Conservation (phyloP, 2,113 vertebrate genomes). For the Actinemys pallida region DNA sequence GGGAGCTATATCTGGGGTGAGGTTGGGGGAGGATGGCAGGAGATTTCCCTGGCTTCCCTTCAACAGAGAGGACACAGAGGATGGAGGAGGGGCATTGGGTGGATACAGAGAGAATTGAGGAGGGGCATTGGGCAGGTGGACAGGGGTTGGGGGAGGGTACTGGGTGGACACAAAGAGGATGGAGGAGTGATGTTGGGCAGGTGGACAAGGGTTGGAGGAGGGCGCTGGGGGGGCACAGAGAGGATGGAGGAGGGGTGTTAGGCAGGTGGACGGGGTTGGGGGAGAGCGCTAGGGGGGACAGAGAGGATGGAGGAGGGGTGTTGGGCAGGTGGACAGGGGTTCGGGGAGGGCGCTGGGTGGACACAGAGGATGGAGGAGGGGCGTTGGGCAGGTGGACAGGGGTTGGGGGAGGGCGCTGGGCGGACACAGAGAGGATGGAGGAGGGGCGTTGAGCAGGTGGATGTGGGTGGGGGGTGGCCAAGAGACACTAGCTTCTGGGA, state of each 20-base stretch:
- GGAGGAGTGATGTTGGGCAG: too few species aligned
- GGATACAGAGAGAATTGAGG: not conserved
- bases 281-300: not conserved
- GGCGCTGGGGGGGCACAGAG: not conserved
- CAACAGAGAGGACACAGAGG: not conserved
- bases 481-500: not conserved
- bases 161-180: too few species aligned
- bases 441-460: not conserved
- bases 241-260: not conserved
- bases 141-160: not conserved
- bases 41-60: not conserved
- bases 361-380: not conserved
- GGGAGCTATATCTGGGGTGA: not conserved
- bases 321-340: too few species aligned
- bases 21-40: not conserved
- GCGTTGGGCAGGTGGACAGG: not conserved
- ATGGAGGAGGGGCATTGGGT: not conserved
- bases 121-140: not conserved
- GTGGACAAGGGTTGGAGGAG: not conserved
- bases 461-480: too few species aligned
- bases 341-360: not conserved
- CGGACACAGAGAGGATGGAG: not conserved
- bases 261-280: not conserved
- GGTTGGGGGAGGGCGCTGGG: not conserved
- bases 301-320: not conserved